phyloP scores from a whole-genome alignment of 1,140 invertebrate species.

The Drosophila lacertosa region DNA sequence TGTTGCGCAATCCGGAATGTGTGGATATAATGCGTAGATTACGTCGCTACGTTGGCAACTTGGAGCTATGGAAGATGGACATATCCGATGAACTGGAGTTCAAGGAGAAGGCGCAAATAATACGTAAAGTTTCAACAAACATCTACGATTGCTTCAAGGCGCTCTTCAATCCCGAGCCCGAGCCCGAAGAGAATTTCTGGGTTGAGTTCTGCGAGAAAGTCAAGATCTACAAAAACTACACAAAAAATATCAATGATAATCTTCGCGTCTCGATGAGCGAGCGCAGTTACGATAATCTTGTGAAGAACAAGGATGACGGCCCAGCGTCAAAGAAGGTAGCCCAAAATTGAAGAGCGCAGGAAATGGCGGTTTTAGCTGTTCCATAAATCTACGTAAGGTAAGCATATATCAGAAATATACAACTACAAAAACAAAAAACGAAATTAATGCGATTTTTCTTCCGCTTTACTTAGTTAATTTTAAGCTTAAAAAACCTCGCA shows the following conservation, averaged over 20 bases:
- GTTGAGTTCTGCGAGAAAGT: constrained; percentile 86
- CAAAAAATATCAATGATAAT: constrained; percentile 86
- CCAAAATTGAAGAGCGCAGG: constrained; percentile 3
- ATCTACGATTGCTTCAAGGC: constrained; percentile 87
- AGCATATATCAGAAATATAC: background rate
- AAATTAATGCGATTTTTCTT: background rate
- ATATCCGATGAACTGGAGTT: constrained; percentile 87
- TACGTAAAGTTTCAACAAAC: constrained; percentile 87
- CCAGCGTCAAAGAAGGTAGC: background rate
- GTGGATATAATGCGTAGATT: constrained; percentile 91
- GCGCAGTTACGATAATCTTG: constrained; percentile 53
- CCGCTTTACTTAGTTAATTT: constrained; percentile 22
- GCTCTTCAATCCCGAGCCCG: constrained; percentile 72
- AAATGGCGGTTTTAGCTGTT: constrained; percentile 13
- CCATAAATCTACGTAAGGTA: constrained; percentile 36
- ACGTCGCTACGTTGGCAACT: constrained; percentile 90
- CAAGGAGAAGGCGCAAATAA: constrained; percentile 87
- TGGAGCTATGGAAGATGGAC: constrained; percentile 88
- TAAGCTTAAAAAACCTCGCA: constrained; percentile 25
- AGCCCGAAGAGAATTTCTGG: constrained; percentile 85
- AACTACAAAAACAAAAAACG: too few species aligned
- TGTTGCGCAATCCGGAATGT: constrained; percentile 93
- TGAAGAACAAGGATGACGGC: constrained; percentile 38
- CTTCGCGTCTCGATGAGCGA: constrained; percentile 85
- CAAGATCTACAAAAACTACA: constrained; percentile 85